Conservation (phyloP, 2,888 invertebrate genomes). For the Phaedon cochleariae region DNA sequence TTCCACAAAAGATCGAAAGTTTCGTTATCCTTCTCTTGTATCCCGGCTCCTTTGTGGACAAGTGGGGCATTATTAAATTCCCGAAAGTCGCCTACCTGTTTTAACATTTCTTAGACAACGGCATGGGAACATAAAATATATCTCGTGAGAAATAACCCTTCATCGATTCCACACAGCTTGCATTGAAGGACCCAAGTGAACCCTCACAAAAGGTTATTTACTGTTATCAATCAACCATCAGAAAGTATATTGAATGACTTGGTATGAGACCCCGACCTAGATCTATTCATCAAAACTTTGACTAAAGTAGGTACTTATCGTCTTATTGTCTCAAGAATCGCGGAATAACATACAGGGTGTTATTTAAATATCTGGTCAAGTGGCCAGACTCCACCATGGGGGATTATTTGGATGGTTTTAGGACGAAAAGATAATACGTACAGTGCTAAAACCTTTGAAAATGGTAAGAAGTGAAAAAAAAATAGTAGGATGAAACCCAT, state of each 20-base stretch:
- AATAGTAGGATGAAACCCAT: too few species aligned
- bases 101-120: neutral
- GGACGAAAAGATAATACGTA: too few species aligned
- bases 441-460: too few species aligned
- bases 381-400: too few species aligned
- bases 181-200: neutral
- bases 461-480: too few species aligned
- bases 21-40: neutral
- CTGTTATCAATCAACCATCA: conserved; percentile 15
- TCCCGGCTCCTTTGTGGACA: neutral
- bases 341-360: too few species aligned
- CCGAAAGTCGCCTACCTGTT: conserved; percentile 14
- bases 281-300: neutral
- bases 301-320: neutral
- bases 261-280: neutral
- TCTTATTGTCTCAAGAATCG: neutral
- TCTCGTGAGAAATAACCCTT: conserved; percentile 22
- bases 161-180: conserved; percentile 8
- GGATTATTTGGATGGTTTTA: too few species aligned
- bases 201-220: conserved; percentile 1
- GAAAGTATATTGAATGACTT: neutral
- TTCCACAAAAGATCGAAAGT: neutral
- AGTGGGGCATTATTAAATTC: neutral
- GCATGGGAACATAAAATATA: conserved; percentile 16
- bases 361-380: too few species aligned